Evolutionary conservation across 2,113 vertebrate genomes (phyloP).

Genomic region (Paralichthys olivaceus): DNA sequence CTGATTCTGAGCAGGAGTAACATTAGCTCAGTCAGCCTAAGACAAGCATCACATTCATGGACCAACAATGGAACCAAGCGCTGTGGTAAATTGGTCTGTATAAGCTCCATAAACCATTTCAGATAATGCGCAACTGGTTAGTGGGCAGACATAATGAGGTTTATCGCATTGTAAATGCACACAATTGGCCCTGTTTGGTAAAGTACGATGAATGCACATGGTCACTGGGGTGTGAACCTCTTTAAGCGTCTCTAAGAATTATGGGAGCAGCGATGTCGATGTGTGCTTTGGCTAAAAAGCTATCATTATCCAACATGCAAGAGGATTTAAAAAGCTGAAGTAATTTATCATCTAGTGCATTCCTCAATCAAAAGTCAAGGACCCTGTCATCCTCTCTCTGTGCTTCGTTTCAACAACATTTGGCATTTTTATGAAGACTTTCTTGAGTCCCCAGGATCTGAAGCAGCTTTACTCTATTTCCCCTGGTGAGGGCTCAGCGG

Average conservation of each 20-base stretch:
- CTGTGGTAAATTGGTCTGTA: slow-evolving; percentile 77
- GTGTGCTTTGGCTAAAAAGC: slow-evolving; percentile 47
- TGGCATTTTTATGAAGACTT: slow-evolving; percentile 72
- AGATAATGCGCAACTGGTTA: slow-evolving; percentile 79
- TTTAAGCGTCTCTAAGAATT: slow-evolving; percentile 49
- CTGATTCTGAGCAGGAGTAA: slow-evolving; percentile 76
- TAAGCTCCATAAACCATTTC: slow-evolving; percentile 80
- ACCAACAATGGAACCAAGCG: slow-evolving; percentile 76
- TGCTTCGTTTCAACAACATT: slow-evolving; percentile 60
- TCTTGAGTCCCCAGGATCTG: slow-evolving; percentile 58
- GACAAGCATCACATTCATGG: slow-evolving; percentile 80
- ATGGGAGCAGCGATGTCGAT: slow-evolving; percentile 17
- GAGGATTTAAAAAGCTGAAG: slow-evolving; percentile 59
- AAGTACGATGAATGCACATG: slow-evolving; percentile 64
- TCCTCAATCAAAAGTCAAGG: slow-evolving; percentile 67
- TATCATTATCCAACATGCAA: slow-evolving; percentile 49
- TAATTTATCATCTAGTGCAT: slow-evolving; percentile 47
- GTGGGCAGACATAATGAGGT: slow-evolving; percentile 79
- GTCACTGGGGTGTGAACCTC: slow-evolving; percentile 61
- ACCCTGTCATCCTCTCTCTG: slow-evolving; percentile 37
- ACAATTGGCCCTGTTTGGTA: slow-evolving; percentile 73
- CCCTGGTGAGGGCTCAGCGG: slow-evolving; percentile 56
- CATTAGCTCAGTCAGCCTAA: slow-evolving; percentile 80
- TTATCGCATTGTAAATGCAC: slow-evolving; percentile 79
- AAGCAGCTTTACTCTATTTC: slow-evolving; percentile 63